Percentiles rank a stretch among this genome's conserved stretches.
These are phyloP conservation scores for Neogobius melanostomus DNA, from an alignment of 2,113 vertebrate species.

Conservation along the genomic window DNA sequence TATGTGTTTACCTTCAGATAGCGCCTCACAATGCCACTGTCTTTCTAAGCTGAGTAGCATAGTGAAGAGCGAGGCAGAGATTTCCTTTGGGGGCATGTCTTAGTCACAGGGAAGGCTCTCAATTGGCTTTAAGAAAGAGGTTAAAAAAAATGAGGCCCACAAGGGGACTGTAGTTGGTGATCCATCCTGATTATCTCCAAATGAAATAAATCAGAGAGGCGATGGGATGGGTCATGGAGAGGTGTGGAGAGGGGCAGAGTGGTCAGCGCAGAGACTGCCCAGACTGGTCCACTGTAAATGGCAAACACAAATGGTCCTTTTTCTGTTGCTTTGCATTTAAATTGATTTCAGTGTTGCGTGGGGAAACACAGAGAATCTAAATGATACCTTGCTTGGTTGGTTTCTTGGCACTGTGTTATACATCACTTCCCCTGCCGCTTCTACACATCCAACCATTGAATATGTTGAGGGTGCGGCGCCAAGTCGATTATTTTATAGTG, in stretches of 20 bases:
- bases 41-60: conserved; percentile 18
- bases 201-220: conserved; percentile 49
- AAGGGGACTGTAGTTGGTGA: conserved; percentile 27
- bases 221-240: conserved; percentile 31
- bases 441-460: conserved; percentile 17
- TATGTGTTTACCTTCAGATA: neutral
- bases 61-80: conserved; percentile 7
- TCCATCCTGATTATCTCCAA: conserved; percentile 60
- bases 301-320: conserved; percentile 48
- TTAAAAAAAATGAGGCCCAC: neutral
- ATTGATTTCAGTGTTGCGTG: conserved; percentile 50
- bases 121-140: conserved; percentile 23
- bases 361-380: conserved; percentile 42
- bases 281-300: conserved; percentile 42
- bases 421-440: conserved; percentile 23
- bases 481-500: conserved; percentile 9
- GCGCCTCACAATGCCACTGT: conserved; percentile 1
- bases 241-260: conserved; percentile 29
- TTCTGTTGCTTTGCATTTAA: conserved; percentile 71
- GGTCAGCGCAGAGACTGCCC: conserved; percentile 23
- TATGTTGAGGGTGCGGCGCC: conserved; percentile 19
- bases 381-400: conserved; percentile 27
- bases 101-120: conserved; percentile 37
- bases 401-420: conserved; percentile 27
- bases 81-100: conserved; percentile 37